Base-by-base conservation (phyloP, 2,113 vertebrate species). In the Scomber japonicus region DNA sequence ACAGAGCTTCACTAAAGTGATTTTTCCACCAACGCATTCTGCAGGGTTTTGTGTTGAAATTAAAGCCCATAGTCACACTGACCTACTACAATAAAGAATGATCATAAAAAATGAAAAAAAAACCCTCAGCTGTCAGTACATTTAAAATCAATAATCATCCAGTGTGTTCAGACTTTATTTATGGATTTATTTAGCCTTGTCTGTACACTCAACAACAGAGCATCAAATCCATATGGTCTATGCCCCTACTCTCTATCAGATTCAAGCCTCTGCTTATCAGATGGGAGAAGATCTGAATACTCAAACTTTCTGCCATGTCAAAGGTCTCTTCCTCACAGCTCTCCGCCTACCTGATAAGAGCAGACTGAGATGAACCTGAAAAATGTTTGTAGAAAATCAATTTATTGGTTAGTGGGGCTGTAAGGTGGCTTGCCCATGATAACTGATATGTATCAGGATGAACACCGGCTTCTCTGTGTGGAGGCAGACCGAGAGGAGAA, bases 381-480 rank as follows among this genome's bases (percentile, higher is more conserved):
- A 65, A 54, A 81, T 19, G 24, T 30, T 44, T 49, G n/a, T 31
- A 1, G 49, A 62, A 60, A 82, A 74, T 81, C 63, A 21, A 78
- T 87, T 78, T 55, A 24, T 66, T 46, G 68, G 83, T 46, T 17
- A 11, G 71, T 5, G 24, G 14, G 21, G 72, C n/a, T 54, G 63
- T 46, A 10, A 73, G 57, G 69, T 3, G 56, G 65, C 62, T 17
- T 5, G 9, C 48, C 35, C 0, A 2, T 4, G 73, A 75, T 81
- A 60, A 59, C 56, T 31, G 78, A 76, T 79, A 46, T 4, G 48
- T 30, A 90, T 88, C 78, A 3, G 62, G 77, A 9, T 2, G 59
- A 80, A 54, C 59, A 11, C 51, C 3, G 68, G 62, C 68, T 86
- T 62, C 76, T 53, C 73, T 57, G 31, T 35, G 76, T 48, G 59